Base-by-base conservation (phyloP, 2,888 invertebrate species). In the Macrosoma leucophasiata region DNA sequence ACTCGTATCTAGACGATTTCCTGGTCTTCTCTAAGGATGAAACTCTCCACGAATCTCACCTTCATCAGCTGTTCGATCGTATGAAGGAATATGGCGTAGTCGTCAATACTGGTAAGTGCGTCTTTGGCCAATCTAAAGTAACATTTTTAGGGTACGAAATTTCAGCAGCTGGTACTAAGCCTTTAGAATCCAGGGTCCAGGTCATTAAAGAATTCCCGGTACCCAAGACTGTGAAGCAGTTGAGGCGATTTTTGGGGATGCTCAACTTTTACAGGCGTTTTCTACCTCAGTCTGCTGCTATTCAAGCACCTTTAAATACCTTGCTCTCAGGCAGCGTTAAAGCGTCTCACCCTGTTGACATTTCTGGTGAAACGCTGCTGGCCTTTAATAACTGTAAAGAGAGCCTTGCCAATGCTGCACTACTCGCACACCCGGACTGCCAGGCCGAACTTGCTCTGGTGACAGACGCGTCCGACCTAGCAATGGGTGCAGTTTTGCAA, bases 1-100 rank as follows among this genome's bases (percentile, higher is more conserved):
- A 49, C 31, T 29, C 40, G 0, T 71, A 69, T 22, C 25, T 71
- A 0, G 64, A 69, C 21, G 64, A 65, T 32, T 46, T 64, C 29
- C 39, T 66, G 7, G 20, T 50, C 1, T 46, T 31, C 13, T 50
- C 54, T 8, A 43, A 48, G 0, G 9, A 25, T n/a, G 32, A 30
- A 8, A 10, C 6, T 0, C 13, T 30, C 12, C 54, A 52, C 22
- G 20, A 41, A 15, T 13, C 28, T 0, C 52, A 55, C 18, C 46
- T 52, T 1, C 39, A 29, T 0, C 37, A 41, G 14, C 11, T 52
- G 1, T 52, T 56, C 29, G 19, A 23, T 1, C 23, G 48, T 1
- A 13, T 52, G 20, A 28, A 21, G 14, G 36, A 52, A 1, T 54
- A 48, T 19, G 47, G 48, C n/a, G 33, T 53, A 4, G 12, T 52